These are phyloP conservation scores for Xerus rutilus DNA, from an alignment of 2,797 vertebrate species.

Conservation along the genomic window DNA sequence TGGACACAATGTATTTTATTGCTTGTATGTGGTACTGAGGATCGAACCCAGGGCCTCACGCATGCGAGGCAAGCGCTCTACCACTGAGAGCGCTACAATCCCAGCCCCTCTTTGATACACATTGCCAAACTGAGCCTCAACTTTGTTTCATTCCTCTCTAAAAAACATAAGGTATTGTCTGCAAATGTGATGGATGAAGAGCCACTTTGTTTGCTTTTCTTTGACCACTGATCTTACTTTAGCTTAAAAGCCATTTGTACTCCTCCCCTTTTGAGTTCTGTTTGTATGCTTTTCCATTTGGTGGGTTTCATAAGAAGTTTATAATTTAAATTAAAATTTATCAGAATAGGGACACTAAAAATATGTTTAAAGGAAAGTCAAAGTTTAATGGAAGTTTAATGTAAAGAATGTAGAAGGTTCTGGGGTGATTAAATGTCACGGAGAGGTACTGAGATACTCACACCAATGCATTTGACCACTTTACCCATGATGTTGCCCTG, in stretches of 20 bases:
- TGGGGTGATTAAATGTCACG: background rate
- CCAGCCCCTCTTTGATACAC: too few species aligned
- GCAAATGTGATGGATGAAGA: background rate
- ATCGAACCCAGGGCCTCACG: too few species aligned
- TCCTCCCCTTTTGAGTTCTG: background rate
- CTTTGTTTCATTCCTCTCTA: background rate
- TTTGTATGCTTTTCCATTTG: conserved; percentile 18
- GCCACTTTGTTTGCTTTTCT: background rate
- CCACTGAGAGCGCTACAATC: too few species aligned
- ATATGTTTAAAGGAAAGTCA: background rate
- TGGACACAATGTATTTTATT: too few species aligned
- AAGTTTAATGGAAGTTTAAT: background rate
- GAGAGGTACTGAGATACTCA: conserved; percentile 86
- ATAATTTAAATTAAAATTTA: background rate
- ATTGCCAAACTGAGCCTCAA: rapidly evolving
- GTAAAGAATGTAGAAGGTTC: background rate
- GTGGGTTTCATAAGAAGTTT: background rate
- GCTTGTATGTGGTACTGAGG: too few species aligned
- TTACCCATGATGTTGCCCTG: conserved; percentile 95
- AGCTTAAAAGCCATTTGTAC: background rate
- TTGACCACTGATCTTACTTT: background rate
- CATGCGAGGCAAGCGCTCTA: too few species aligned
- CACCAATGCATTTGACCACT: conserved; percentile 94
- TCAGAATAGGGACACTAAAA: background rate
- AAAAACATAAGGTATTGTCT: background rate